phyloP scores from a whole-genome alignment of 2,888 invertebrate species.

The Nephrotoma appendiculata region DNA sequence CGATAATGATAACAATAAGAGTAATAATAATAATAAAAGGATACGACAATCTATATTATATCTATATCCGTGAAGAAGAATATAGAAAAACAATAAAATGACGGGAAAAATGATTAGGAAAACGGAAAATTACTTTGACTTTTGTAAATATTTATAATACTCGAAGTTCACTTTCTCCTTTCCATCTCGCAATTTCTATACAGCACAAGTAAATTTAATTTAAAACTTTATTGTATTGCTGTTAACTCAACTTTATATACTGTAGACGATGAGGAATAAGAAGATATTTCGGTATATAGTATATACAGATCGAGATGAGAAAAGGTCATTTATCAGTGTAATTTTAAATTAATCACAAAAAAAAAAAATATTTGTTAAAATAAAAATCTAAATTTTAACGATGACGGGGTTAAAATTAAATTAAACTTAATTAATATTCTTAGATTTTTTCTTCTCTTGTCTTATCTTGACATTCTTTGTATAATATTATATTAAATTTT shows the following conservation, averaged over 20 bases:
- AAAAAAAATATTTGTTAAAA: not conserved
- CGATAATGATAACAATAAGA: not conserved
- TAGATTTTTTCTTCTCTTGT: not conserved
- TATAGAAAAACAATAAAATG: not conserved
- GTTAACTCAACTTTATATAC: not conserved
- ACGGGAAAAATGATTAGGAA: not conserved
- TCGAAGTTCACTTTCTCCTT: not conserved
- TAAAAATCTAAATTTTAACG: not conserved
- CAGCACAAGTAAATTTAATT: not conserved
- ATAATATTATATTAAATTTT: not conserved
- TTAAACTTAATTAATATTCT: not conserved
- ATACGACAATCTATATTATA: not conserved
- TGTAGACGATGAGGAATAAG: not conserved
- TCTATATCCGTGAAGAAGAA: not conserved
- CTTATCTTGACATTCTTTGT: not conserved
- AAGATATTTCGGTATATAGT: not conserved
- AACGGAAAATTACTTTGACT: not conserved
- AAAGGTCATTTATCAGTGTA: not conserved
- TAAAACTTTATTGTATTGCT: not conserved
- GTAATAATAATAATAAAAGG: not conserved
- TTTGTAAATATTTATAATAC: not conserved
- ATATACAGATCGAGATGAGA: not conserved
- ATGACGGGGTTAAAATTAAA: not conserved
- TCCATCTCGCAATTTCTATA: not conserved
- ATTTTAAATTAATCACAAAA: not conserved